These are phyloP conservation scores for Gnatocerus cornutus DNA, from an alignment of 2,888 invertebrate species.

Conservation along the genomic window DNA sequence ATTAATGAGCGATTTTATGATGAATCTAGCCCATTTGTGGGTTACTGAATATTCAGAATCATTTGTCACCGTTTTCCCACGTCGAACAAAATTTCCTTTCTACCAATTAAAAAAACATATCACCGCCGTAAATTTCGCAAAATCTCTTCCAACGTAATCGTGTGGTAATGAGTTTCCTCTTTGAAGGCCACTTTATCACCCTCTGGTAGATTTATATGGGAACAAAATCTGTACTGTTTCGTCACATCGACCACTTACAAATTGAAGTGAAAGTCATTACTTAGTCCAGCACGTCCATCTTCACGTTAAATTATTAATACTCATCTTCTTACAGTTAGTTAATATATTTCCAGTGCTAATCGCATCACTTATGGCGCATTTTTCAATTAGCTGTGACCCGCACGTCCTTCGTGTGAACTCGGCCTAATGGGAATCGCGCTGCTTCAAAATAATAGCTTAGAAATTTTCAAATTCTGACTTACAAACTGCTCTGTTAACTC, in stretches of 20 bases:
- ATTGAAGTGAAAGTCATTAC: constrained; percentile 55
- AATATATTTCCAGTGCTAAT: constrained; percentile 62
- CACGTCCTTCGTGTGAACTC: constrained; percentile 57
- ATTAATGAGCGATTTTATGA: constrained; percentile 26
- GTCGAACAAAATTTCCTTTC: constrained; percentile 15
- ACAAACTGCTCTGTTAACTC: too few relatives aligned
- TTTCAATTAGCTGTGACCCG: constrained; percentile 61
- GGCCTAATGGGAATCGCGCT: constrained; percentile 44
- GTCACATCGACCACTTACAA: constrained; percentile 31
- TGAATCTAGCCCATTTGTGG: constrained; percentile 16
- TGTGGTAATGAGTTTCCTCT: too few relatives aligned
- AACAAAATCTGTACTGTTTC: constrained; percentile 32
- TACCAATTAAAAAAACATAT: constrained; percentile 26
- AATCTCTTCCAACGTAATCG: neutral
- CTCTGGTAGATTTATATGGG: constrained; percentile 31
- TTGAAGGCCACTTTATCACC: constrained; percentile 27
- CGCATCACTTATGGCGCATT: constrained; percentile 60
- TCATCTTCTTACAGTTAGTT: constrained; percentile 56
- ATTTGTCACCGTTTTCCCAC: constrained; percentile 17
- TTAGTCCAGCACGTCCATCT: constrained; percentile 54
- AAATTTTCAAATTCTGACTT: too few relatives aligned
- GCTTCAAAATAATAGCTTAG: too few relatives aligned
- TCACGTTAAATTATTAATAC: constrained; percentile 56
- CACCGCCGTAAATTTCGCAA: constrained; percentile 22
- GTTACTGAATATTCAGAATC: constrained; percentile 11